A percentile compares a stretch with the other conserved stretches of the same genome.
Conservation (phyloP, 2,113 vertebrate species). For the Corvus moneduloides region DNA sequence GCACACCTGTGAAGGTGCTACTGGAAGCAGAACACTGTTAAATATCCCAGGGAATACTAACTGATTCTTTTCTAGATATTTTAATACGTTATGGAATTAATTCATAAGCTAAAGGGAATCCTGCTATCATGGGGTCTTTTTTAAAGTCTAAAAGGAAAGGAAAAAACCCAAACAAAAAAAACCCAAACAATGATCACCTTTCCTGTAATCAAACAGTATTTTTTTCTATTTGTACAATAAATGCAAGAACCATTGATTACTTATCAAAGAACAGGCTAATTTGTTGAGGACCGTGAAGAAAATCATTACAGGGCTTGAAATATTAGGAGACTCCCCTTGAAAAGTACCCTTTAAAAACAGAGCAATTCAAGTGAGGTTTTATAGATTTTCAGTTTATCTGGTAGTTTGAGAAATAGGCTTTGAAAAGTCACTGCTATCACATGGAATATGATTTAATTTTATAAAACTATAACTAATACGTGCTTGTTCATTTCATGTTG, state of each 20-base stretch:
- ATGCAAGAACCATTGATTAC: background rate
- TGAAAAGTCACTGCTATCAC: background rate
- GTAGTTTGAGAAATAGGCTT: background rate
- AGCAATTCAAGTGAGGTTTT: background rate
- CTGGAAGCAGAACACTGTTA: background rate
- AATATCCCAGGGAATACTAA: background rate
- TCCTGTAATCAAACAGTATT: background rate
- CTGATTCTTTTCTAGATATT: background rate
- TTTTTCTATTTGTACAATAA: background rate
- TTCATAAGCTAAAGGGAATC: background rate
- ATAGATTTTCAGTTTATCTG: slow-evolving; percentile 26
- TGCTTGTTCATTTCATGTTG: background rate
- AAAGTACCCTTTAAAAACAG: background rate
- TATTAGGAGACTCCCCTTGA: background rate
- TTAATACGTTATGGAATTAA: background rate
- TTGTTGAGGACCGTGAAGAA: background rate
- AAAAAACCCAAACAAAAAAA: background rate
- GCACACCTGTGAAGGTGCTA: background rate
- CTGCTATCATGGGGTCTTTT: accelerated
- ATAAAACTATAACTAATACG: background rate
- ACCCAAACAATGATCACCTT: background rate
- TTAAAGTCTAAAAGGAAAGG: background rate
- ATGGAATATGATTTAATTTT: background rate
- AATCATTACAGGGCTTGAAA: background rate
- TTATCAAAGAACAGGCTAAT: slow-evolving; percentile 22